Percentiles rank a stretch among this genome's conserved stretches.
These are phyloP conservation scores for Allolobophora icterica DNA, from an alignment of 2,888 invertebrate species.

Conservation along the genomic window DNA sequence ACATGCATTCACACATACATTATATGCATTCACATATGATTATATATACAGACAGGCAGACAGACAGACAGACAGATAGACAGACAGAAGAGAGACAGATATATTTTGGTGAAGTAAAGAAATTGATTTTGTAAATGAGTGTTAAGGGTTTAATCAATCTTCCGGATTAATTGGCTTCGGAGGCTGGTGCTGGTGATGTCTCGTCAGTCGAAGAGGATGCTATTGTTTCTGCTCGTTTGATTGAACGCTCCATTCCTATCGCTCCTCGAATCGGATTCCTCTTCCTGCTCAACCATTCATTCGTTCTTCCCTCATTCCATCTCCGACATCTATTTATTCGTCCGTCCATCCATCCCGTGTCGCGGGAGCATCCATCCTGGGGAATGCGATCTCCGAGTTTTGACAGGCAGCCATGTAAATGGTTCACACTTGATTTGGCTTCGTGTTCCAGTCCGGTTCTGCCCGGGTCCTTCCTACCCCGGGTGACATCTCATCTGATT, in stretches of 20 bases:
- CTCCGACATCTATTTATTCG: not conserved
- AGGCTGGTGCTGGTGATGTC: not conserved
- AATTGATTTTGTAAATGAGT: constrained; percentile 2
- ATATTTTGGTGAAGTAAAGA: not conserved
- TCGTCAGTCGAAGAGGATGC: not conserved
- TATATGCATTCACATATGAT: no score
- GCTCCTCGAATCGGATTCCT: not conserved
- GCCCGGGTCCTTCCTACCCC: not conserved
- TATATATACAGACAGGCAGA: not conserved
- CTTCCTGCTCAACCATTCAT: not conserved
- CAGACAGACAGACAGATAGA: no score
- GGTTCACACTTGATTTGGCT: constrained; percentile 8
- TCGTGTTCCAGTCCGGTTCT: not conserved
- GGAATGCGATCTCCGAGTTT: not conserved
- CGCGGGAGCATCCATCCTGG: not conserved
- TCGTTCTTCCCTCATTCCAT: not conserved
- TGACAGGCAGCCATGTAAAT: not conserved
- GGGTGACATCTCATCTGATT: constrained; percentile 11
- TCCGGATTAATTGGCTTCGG: not conserved
- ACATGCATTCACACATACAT: no score
- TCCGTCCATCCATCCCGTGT: not conserved
- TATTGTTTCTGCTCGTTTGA: not conserved
- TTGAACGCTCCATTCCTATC: not conserved
- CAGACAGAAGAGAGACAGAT: no score
- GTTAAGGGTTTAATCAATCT: constrained; percentile 11